phyloP scores from a whole-genome alignment of 2,113 vertebrate genomes.

The Porphyrio hochstetteri region DNA sequence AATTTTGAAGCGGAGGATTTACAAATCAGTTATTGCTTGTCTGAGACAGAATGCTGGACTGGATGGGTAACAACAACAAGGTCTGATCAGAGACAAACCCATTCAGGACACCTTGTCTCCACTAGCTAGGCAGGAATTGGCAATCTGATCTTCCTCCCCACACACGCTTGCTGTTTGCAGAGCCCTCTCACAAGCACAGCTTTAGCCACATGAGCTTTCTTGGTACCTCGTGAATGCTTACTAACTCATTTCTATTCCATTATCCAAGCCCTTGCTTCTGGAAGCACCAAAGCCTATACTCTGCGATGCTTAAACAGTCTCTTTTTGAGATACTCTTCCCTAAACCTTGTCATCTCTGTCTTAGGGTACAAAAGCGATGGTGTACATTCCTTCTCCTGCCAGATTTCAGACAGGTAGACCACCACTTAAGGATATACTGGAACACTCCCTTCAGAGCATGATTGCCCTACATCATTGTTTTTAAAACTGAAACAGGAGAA shows the following conservation, averaged over 20 bases:
- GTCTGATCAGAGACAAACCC: neutral
- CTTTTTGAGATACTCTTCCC: neutral
- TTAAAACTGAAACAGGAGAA: neutral
- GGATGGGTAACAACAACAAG: neutral
- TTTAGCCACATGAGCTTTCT: neutral
- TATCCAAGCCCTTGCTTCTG: neutral
- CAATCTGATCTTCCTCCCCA: neutral
- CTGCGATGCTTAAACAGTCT: neutral
- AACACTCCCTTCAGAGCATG: neutral
- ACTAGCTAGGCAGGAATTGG: neutral
- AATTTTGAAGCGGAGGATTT: neutral
- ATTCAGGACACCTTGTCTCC: neutral
- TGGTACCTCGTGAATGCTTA: accelerated
- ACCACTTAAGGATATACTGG: neutral
- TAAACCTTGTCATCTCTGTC: neutral
- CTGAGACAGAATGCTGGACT: neutral
- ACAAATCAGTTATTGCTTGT: neutral
- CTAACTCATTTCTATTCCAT: neutral
- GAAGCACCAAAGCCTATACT: neutral
- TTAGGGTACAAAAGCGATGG: neutral
- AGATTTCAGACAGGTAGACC: neutral
- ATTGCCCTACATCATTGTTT: neutral
- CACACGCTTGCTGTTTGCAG: neutral
- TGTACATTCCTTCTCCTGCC: neutral
- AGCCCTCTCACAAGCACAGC: neutral